Percentiles rank a stretch among this genome's conserved stretches.
Conservation (phyloP, 2,888 invertebrate genomes). For the Venustoraphidia nigricollis region DNA sequence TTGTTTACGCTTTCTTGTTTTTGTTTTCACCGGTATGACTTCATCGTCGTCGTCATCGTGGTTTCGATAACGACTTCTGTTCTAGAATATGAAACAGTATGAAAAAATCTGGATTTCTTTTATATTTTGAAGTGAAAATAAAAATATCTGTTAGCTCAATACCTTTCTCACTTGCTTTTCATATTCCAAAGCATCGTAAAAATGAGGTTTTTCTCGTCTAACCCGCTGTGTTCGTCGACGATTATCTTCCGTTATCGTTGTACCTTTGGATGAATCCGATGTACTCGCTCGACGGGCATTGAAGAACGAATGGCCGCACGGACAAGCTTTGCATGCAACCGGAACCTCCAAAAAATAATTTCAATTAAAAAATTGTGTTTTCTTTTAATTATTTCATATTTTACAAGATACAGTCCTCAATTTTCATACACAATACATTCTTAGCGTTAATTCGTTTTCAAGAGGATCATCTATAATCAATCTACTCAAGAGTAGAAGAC, state of each 20-base stretch:
- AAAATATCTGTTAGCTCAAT: slow-evolving; percentile 17
- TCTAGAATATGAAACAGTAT: not conserved
- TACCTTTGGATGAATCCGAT: slow-evolving; percentile 24
- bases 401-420: not conserved
- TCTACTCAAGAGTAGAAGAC: too few species aligned
- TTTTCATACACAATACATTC: not conserved
- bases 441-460: too few species aligned
- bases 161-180: slow-evolving; percentile 59
- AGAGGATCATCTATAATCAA: too few species aligned
- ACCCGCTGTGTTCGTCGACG: slow-evolving; percentile 56
- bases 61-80: slow-evolving; percentile 1
- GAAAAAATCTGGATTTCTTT: not conserved
- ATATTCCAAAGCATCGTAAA: slow-evolving; percentile 67
- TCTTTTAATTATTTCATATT: not conserved
- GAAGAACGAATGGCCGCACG: slow-evolving; percentile 69
- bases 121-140: slow-evolving; percentile 1
- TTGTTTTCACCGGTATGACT: slow-evolving; percentile 24
- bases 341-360: slow-evolving; percentile 41
- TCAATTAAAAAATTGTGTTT: not conserved
- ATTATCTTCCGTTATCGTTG: slow-evolving; percentile 31
- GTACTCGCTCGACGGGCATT: slow-evolving; percentile 40
- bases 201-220: slow-evolving; percentile 62
- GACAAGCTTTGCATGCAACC: slow-evolving; percentile 71
- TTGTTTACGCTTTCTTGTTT: slow-evolving; percentile 22
- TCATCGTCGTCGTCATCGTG: slow-evolving; percentile 30